Evolutionary conservation across 2,888 invertebrate species (phyloP), one percentile per base, ranked within the genome.

Genomic region (Trichogramma evanescens): DNA sequence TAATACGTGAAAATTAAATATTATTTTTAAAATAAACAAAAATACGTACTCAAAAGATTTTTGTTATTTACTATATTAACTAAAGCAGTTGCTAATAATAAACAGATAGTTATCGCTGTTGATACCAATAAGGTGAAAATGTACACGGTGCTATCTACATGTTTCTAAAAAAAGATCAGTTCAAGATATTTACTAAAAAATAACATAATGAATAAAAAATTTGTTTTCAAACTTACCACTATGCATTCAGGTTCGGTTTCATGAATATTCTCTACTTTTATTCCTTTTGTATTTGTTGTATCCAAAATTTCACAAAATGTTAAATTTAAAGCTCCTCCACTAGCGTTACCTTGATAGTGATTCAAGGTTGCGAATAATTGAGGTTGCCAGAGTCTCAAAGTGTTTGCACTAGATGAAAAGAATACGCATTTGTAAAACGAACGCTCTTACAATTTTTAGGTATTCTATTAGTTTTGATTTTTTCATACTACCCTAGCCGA

Each of bases 381-480:
- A 0, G 93, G 93, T 67, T 92, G 83, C 93, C 93, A 94, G 41
- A 93, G 82, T 13, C 92, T 87, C 48, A 93, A 80, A 0, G 92
- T 91, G 72, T 93, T 93, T 66, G 89, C 80, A 41, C 89, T 88
- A 67, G 56, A 50, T 50, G 59, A 53, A 54, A 65, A 2, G 26
- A 26, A 26, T 26, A 26, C 26, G 26, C 26, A 26, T 26, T 26
- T 2, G 26, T 26, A 26, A 26, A 26, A 26, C 3, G 1, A 26
- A 26, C 26, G 26, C 26, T 26, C 26, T 26, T 26, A 26, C 3
- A 26, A 26, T 26, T 26, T 26, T 26, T 26, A 26, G 26, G 3
- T 26, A 26, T 26, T 26, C 26, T 26, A 26, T 26, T 26, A 26
- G 26, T 26, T 26, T 2, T 26, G 26, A 26, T 26, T 26, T 26